Conservation (phyloP, 2,888 invertebrate species). For the Callinectes sapidus region DNA sequence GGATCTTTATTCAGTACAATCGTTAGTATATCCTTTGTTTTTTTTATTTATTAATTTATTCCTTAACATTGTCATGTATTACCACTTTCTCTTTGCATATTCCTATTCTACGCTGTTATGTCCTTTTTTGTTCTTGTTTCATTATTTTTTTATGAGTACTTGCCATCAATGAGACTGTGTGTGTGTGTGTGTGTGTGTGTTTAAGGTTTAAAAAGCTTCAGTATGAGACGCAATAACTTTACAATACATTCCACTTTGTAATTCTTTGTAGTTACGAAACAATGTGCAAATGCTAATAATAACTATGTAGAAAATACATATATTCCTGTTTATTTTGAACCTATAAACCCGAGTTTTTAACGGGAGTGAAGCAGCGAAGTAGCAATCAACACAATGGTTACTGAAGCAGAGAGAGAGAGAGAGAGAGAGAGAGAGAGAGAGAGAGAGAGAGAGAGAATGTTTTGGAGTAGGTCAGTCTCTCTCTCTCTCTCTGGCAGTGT, state of each 20-base stretch:
- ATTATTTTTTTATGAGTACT: not conserved
- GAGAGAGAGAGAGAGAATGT: not conserved
- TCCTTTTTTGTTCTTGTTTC: not conserved
- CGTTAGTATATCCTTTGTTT: not conserved
- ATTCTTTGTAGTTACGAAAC: not conserved
- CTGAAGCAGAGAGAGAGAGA: not conserved
- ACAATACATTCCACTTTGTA: not conserved
- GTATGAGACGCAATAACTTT: not conserved
- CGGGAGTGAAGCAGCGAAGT: not conserved
- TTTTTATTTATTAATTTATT: not conserved
- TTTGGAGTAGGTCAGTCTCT: not conserved
- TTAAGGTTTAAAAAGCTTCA: not conserved
- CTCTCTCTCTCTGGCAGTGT: slow-evolving; percentile 30
- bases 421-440: not conserved
- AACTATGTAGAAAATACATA: not conserved
- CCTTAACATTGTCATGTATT: not conserved
- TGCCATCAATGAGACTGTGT: not conserved
- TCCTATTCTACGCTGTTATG: not conserved
- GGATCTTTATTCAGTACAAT: not conserved
- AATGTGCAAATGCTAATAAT: not conserved
- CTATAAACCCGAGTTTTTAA: not conserved
- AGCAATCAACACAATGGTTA: not conserved
- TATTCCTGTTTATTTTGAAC: not conserved
- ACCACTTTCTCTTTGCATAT: not conserved
- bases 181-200: slow-evolving; percentile 30